Evolutionary conservation across 1,140 invertebrate genomes (phyloP), one percentile per base, ranked within the genome.

Genomic region (Cephus cinctus): DNA sequence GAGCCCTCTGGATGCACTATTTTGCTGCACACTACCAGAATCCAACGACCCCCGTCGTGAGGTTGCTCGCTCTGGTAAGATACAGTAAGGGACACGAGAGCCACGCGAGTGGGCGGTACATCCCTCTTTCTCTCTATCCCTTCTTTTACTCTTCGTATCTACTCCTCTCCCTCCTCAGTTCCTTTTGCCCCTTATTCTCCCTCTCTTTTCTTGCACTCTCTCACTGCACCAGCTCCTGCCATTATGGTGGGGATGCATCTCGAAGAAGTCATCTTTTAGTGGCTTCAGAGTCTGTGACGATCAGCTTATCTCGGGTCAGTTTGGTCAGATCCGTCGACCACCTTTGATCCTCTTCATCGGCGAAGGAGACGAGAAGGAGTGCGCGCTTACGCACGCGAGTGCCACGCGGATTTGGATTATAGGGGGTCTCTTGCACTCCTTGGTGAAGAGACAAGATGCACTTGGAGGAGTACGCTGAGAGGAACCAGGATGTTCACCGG

Each of bases 81-180:
- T n/a, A n/a, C n/a, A n/a, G 41, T 12, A 23, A 31, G 20, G 15
- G 12, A 22, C 38, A 31, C 25, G 40, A 34, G 48, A 62, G 70
- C 69, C 73, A 75, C 72, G 72, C 69, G 73, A 76, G 71, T 76
- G 63, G 72, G 73, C 71, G 73, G 73, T 54, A 69, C 69, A 12
- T 43, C 34, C 41, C 23, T 41, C 21, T 47, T 46, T 50, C 45
- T 44, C 39, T 30, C 23, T 16, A 19, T 39, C 36, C 39, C 44
- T 45, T 30, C 53, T 38, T 45, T 50, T 41, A 12, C 21, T 15
- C 22, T 16, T 32, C 4, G 34, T 20, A 21, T 39, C 22, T 41
- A 44, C 23, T 35, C 23, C 36, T 35, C 50, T 32, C 43, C 47
- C 32, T 20, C 36, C 46, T 41, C 44, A 12, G 38, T 19, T 19